Conservation (phyloP, 1,140 invertebrate species). For the Lepidurus couesii region DNA sequence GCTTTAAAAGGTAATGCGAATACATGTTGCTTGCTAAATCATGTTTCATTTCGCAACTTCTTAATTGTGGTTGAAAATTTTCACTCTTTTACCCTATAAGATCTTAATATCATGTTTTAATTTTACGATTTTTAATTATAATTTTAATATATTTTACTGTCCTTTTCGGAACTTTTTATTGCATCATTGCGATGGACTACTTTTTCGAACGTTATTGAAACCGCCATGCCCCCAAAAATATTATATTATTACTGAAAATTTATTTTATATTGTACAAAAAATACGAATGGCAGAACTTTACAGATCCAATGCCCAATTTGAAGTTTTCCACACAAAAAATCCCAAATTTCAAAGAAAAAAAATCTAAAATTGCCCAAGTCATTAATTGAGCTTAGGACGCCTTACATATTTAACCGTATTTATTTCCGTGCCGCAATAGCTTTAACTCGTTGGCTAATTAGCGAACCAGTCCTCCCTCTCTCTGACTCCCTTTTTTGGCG, state of each 20-base stretch:
- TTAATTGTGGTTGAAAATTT: neutral
- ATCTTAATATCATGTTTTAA: neutral
- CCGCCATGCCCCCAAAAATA: no score
- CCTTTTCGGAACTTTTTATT: no score
- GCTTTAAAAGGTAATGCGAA: neutral
- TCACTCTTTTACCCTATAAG: neutral
- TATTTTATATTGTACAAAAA: no score
- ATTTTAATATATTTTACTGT: neutral
- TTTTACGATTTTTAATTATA: neutral
- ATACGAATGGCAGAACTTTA: no score
- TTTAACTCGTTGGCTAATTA: constrained; percentile 14
- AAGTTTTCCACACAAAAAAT: no score
- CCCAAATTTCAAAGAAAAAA: neutral
- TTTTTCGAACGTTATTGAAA: no score
- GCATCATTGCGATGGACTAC: no score
- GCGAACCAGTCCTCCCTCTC: neutral
- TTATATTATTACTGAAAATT: no score
- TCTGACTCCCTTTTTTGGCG: neutral
- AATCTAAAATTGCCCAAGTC: neutral
- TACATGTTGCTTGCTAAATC: neutral
- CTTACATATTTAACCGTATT: neutral
- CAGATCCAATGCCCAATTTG: no score
- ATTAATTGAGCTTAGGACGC: no score
- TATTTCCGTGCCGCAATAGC: neutral
- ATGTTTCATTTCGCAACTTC: no score